Evolutionary conservation across 2,113 vertebrate genomes (phyloP), one percentile per base, ranked within the genome.

Genomic region (Cryptotis parvus): DNA sequence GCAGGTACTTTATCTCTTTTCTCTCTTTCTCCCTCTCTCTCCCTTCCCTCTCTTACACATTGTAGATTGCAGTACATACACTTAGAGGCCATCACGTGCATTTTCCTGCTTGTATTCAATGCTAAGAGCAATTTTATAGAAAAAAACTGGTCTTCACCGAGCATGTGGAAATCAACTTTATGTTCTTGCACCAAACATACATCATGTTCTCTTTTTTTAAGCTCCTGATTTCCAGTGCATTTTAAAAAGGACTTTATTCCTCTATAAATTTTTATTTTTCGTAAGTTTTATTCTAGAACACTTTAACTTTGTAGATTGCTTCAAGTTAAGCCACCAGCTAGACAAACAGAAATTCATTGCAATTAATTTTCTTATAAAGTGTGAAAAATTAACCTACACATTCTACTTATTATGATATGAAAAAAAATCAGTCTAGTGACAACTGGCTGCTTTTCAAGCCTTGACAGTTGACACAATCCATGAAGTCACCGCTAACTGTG

Each of bases 261-360:
- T 80, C 27, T 55, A 49, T 41, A 76, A 89, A 78, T 81, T 26
- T 70, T 29, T 26, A 65, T 72, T 74, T 12, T 74, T 79, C 27
- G 87, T 55, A 15, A 58, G 33, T 92, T 92, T 70, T 90, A 76
- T 45, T 92, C 77, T 49, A 74, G 63, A 92, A 78, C 39, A 89
- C 87, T 90, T 89, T 73, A 89, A 70, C 74, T 68, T 78, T 79
- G 49, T 74, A 66, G 66, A 66, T 68, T 87, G 78, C 79, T 92
- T 69, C 86, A 84, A 93, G 90, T 72, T 82, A 87, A 91, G 58
- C 52, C 88, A 84, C 29, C 31, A 90, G 78, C 26, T 49, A 52
- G 45, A 78, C 35, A 83, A 58, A 92, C 68, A 58, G 35, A 68
- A 92, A 65, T 83, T 73, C 43, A 35, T 35, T 68, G 43, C 61